Conservation (phyloP, 2,113 vertebrate species). For the Salvelinus namaycush region DNA sequence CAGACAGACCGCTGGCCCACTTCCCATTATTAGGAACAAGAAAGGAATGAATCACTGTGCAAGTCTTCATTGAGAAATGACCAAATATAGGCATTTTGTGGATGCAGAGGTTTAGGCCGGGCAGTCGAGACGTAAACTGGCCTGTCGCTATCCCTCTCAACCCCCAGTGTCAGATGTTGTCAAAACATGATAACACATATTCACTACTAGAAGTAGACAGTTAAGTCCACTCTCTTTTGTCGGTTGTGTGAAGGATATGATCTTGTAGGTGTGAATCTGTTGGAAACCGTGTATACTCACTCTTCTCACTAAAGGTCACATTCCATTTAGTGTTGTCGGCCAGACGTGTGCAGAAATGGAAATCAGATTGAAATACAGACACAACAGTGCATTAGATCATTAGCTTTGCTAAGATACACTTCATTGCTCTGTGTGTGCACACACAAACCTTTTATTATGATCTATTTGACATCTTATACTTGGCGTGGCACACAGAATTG, state of each 20-base stretch:
- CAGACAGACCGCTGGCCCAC: slow-evolving; percentile 62
- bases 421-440: neutral
- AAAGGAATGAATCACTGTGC: slow-evolving; percentile 75
- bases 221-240: neutral
- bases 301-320: neutral
- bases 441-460: slow-evolving; percentile 29
- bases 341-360: neutral
- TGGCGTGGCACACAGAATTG: neutral
- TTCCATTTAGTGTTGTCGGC: neutral
- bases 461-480: neutral
- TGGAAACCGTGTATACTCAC: neutral
- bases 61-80: slow-evolving; percentile 70
- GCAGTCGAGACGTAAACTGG: slow-evolving; percentile 59
- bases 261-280: neutral
- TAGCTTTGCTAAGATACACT: slow-evolving; percentile 10
- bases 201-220: slow-evolving; percentile 1
- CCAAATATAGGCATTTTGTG: slow-evolving; percentile 81
- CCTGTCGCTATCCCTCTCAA: slow-evolving; percentile 35
- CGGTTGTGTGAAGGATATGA: neutral
- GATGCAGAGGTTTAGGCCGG: slow-evolving; percentile 52
- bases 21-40: slow-evolving; percentile 73
- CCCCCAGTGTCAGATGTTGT: neutral
- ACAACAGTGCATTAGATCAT: slow-evolving; percentile 15
- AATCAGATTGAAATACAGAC: neutral
- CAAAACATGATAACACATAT: neutral